Base-by-base conservation (phyloP, 2,797 vertebrate species). In the Acanthornis magna region DNA sequence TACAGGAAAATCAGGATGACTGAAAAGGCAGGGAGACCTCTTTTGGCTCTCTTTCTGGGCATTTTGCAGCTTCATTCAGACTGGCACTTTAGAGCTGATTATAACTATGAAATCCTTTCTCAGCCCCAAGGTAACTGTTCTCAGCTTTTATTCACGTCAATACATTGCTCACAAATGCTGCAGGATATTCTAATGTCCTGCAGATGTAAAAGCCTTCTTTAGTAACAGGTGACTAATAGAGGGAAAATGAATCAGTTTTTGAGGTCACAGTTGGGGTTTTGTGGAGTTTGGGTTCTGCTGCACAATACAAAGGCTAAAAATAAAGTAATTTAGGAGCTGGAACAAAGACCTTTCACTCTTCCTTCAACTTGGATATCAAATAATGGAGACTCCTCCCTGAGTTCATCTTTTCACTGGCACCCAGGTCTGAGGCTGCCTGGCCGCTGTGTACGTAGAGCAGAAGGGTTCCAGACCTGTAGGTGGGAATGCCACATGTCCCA, bases 41-140 rank as follows among this genome's bases (percentile, higher is more conserved):
- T 79, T 84, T 65, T 36, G 25, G 55, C 38, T 68, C 16, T 18
- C 48, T 72, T 72, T 74, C 67, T 74, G 79, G 71, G 57, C 45
- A 58, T 93, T 90, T 74, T 91, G 50, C 61, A 88, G 65, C 62
- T 91, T 92, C 55, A 27, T 43, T 93, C 80, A 85, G 63, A 73
- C 61, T 68, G 80, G 65, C 23, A 51, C 15, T 85, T 91, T 51
- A 83, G 67, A 91, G 77, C 61, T 91, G 83, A 85, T 92, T 91
- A 89, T 72, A 71, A 42, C 67, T 73, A 54, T 51, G 85, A 91
- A 93, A 89, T 68, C 11, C 68, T 76, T 90, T 73, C 83, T 81
- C 81, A 73, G 61, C 65, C 91, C 68, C 83, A 77, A 94, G 83
- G 84, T 97, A 94, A 93, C 94, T 67, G 58, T 90, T 91, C 83